phyloP scores from a whole-genome alignment of 2,797 vertebrate genomes.

The Platalea minor region DNA sequence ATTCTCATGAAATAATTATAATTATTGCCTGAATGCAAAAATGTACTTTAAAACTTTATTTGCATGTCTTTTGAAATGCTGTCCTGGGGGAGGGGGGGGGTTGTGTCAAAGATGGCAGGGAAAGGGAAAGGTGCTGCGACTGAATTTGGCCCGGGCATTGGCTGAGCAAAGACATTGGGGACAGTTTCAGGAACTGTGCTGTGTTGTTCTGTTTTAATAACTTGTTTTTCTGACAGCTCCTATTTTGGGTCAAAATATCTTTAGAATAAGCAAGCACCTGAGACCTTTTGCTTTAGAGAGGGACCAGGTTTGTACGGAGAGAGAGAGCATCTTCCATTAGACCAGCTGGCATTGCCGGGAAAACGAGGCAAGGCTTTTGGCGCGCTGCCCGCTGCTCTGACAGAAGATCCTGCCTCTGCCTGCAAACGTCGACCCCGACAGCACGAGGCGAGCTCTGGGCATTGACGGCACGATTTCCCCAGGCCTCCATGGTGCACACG shows the following conservation, averaged over 20 bases:
- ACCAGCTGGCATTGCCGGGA: neutral
- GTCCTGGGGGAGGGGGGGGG: fast-evolving
- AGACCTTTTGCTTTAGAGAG: neutral
- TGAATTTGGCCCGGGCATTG: neutral
- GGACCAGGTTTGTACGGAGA: fast-evolving
- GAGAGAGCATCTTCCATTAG: neutral
- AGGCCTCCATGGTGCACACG: conserved; percentile 79
- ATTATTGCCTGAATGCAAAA: neutral
- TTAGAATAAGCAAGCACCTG: neutral
- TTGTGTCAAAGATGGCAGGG: neutral
- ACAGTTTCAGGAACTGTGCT: neutral
- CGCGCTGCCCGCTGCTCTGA: fast-evolving
- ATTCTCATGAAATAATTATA: neutral
- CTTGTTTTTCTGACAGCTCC: neutral
- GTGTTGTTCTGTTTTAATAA: neutral
- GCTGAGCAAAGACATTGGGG: neutral
- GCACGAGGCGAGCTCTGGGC: fast-evolving
- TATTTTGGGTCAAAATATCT: neutral
- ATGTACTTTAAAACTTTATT: neutral
- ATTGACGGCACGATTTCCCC: neutral
- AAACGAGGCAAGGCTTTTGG: fast-evolving
- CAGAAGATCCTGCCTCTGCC: neutral
- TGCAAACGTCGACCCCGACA: fast-evolving
- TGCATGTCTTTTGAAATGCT: neutral
- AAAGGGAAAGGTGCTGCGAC: fast-evolving